These are phyloP conservation scores for Proisotoma minuta DNA, from an alignment of 2,888 invertebrate genomes.

Conservation along the genomic window DNA sequence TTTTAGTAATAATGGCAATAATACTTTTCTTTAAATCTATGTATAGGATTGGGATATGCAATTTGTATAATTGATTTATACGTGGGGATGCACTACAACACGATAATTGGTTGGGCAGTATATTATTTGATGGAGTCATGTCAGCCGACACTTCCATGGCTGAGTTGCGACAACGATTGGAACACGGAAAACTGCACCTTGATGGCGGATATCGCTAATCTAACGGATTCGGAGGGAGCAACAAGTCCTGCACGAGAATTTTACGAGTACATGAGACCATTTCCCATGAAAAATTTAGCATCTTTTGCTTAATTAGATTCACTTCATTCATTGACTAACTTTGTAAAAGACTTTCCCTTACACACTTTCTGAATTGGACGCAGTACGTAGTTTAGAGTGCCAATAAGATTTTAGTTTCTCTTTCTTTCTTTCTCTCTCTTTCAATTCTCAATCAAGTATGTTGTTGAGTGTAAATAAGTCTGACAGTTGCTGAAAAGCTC, in stretches of 20 bases:
- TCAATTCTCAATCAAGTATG: too few relatives aligned
- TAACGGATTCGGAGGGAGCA: constrained; percentile 48
- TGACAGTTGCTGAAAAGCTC: neutral
- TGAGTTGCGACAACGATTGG: constrained; percentile 78
- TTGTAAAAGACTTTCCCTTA: neutral
- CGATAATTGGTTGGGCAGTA: constrained; percentile 92
- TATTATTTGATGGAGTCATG: constrained; percentile 83
- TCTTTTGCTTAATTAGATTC: too few relatives aligned
- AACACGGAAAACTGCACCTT: constrained; percentile 73
- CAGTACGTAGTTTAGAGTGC: too few relatives aligned
- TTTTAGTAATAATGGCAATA: too few relatives aligned
- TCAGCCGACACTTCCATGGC: constrained; percentile 77
- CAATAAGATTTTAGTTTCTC: too few relatives aligned
- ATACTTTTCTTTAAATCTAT: constrained; percentile 40
- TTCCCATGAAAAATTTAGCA: too few relatives aligned
- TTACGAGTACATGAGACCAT: constrained; percentile 82
- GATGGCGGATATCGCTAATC: constrained; percentile 54
- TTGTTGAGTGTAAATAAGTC: too few relatives aligned
- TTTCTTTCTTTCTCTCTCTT: neutral
- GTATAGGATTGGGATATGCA: constrained; percentile 84
- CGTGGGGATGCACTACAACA: constrained; percentile 93
- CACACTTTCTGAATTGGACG: too few relatives aligned
- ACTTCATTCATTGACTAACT: neutral
- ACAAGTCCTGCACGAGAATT: constrained; percentile 82
- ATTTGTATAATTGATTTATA: constrained; percentile 93